Conservation (phyloP, 2,113 vertebrate genomes). For the Protomyctophum bolini region DNA sequence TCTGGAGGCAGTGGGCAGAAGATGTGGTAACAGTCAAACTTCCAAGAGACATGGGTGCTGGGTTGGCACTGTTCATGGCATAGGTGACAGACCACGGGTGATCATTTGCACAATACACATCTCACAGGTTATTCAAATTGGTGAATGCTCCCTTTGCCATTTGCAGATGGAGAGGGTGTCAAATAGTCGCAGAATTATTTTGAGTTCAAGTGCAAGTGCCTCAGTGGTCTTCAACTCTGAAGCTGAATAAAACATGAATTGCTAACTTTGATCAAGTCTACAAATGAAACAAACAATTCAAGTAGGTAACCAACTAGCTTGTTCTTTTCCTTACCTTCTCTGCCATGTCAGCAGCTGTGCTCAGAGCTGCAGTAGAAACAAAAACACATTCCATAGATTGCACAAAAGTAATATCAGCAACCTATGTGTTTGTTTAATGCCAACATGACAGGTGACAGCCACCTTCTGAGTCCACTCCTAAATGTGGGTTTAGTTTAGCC, state of each 20-base stretch:
- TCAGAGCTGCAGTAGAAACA: slow-evolving; percentile 20
- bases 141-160: slow-evolving; percentile 88
- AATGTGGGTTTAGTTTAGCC: slow-evolving; percentile 19
- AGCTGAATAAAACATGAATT: background rate
- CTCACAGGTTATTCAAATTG: slow-evolving; percentile 75
- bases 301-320: no score
- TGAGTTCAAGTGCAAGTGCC: background rate
- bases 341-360: slow-evolving; percentile 1
- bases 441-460: background rate
- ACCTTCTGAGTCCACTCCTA: slow-evolving; percentile 21
- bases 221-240: background rate
- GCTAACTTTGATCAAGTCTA: background rate
- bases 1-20: slow-evolving; percentile 89
- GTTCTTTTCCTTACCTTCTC: slow-evolving; percentile 55
- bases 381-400: slow-evolving; percentile 19
- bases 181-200: background rate
- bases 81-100: slow-evolving; percentile 89
- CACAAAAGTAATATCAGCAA: background rate
- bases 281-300: slow-evolving; percentile 8
- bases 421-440: slow-evolving; percentile 5
- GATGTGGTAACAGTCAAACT: slow-evolving; percentile 89
- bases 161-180: slow-evolving; percentile 47
- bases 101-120: slow-evolving; percentile 79
- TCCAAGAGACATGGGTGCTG: slow-evolving; percentile 86
- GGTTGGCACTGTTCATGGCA: slow-evolving; percentile 88